These are phyloP conservation scores for Kryphioiulus occultus DNA, from an alignment of 2,888 invertebrate species.

Conservation along the genomic window DNA sequence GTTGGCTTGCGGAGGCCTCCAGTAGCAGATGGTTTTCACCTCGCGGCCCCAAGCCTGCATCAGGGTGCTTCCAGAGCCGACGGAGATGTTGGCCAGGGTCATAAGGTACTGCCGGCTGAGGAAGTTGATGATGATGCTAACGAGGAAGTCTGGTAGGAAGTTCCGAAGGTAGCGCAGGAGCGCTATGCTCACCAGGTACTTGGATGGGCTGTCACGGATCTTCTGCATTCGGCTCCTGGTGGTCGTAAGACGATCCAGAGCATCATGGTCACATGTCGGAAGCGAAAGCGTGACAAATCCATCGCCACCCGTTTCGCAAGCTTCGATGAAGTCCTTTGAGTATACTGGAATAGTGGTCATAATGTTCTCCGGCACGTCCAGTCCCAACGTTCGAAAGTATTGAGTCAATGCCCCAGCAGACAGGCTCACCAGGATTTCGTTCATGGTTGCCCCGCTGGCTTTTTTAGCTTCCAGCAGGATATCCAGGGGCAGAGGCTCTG, in stretches of 20 bases:
- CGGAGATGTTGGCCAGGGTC: background rate
- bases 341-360: slow-evolving; percentile 39
- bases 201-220: background rate
- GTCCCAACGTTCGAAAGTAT: background rate
- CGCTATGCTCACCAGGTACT: slow-evolving; percentile 24
- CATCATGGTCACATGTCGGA: background rate
- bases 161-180: background rate
- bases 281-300: slow-evolving; percentile 39
- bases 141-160: background rate
- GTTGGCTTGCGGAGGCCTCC: slow-evolving; percentile 39
- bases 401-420: background rate
- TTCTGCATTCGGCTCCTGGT: background rate
- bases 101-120: slow-evolving; percentile 22
- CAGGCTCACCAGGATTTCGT: slow-evolving; percentile 25
- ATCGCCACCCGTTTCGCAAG: background rate
- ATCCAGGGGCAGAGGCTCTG: background rate
- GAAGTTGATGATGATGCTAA: slow-evolving; percentile 2
- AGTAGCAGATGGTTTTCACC: background rate
- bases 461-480: background rate
- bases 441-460: slow-evolving; percentile 19
- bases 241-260: background rate
- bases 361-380: background rate
- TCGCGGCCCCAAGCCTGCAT: background rate
- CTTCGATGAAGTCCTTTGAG: slow-evolving; percentile 12
- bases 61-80: background rate